Evolutionary conservation across 2,888 invertebrate species (phyloP).

Genomic region (Diogma glabrata): DNA sequence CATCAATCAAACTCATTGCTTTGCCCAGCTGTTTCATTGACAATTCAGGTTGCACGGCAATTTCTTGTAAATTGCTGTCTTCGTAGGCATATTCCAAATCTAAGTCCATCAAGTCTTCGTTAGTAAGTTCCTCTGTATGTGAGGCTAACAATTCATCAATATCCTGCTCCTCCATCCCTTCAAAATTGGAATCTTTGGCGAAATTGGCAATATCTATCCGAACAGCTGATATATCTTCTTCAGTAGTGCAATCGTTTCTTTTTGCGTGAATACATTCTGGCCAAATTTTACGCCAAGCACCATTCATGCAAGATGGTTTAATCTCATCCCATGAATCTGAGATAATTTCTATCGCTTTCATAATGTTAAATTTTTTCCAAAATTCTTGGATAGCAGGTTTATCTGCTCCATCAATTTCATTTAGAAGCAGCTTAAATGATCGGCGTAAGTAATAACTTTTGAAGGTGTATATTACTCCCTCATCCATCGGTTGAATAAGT

Average conservation of each 20-base stretch:
- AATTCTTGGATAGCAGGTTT: constrained; percentile 3
- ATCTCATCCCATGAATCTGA: constrained; percentile 13
- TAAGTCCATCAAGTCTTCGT: constrained; percentile 17
- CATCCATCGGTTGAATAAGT: constrained; percentile 3
- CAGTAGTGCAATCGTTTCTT: constrained; percentile 7
- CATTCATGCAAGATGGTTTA: constrained; percentile 16
- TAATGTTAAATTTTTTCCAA: constrained; percentile 1
- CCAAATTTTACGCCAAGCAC: constrained; percentile 4
- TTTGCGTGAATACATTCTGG: constrained; percentile 2
- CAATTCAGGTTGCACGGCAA: background rate
- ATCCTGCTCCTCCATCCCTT: constrained; percentile 9
- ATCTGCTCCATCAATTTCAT: constrained; percentile 2
- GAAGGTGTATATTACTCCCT: constrained; percentile 5
- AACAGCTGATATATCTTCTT: constrained; percentile 15
- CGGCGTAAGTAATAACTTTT: constrained; percentile 17
- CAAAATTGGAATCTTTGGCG: no score
- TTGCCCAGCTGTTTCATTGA: background rate
- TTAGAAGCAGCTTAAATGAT: constrained; percentile 19
- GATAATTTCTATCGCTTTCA: constrained; percentile 19
- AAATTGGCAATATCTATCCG: constrained; percentile 19
- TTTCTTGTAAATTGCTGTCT: background rate
- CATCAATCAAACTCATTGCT: background rate
- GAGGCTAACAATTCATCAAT: constrained; percentile 18
- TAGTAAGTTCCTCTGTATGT: constrained; percentile 18
- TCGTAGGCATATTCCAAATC: background rate